Base-by-base conservation (phyloP, 30 jellyfish, hydroid and myxozoan genomes). In the Chrysaora quinquecirrha region DNA sequence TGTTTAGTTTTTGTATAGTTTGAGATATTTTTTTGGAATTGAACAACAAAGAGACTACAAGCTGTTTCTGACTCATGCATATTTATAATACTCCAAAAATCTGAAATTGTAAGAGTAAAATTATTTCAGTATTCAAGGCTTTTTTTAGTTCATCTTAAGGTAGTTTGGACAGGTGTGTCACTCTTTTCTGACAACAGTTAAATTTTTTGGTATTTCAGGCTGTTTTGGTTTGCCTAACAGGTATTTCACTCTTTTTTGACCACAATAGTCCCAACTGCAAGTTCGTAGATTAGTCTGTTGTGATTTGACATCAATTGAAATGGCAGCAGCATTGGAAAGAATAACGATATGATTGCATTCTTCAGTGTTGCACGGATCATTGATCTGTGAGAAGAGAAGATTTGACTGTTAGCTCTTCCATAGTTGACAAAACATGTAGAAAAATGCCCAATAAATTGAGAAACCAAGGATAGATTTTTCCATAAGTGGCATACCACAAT, bases 281-380 rank as follows among this genome's bases (percentile, higher is more conserved):
- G 50, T 65, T 91, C 98, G 62, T 91, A 91, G 34, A 91, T 74
- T 62, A 91, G 80, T 0, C 96, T 89, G 48, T 86, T 86, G 84
- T 80, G 85, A 32, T 58, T 85, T 23, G 88, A 79, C 19, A 89
- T 65, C 61, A 82, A 48, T 14, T 82, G 92, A 24, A 91, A 60
- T 16, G 95, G 96, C 22, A 91, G 76, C 19, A 86, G 81, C 91
- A 91, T 71, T 1, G 98, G 98, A 49, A 91, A 91, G 85, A 91
- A 76, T 19, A 91, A 47, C 6, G 98, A 91, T 31, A 78, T 84
- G 86, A 85, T 64, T 20, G 75, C 73, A 83, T 80, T 91, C 84
- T 91, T 91, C 89, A 91, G 27, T 9, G 82, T n/a, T 22, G 98
- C 91, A 7, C 98, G 95, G 11, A 74, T 30, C 78, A 78, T 22